phyloP scores from a whole-genome alignment of 2,797 vertebrate species.

The Alexandromys oeconomus region DNA sequence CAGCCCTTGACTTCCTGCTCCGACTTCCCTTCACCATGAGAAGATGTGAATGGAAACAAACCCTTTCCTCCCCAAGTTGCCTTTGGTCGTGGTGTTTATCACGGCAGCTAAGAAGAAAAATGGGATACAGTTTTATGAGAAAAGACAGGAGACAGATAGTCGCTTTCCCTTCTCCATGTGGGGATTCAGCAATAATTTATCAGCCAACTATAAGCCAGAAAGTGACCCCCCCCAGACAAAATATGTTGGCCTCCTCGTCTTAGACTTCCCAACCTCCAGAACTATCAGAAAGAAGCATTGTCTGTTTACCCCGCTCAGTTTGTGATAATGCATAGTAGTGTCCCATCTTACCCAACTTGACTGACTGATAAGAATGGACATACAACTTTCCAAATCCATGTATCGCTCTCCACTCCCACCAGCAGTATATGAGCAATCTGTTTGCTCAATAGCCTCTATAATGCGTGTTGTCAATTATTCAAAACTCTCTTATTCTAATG shows the following conservation, averaged over 20 bases:
- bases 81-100: background rate
- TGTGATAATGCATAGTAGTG: fast-evolving
- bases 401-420: background rate
- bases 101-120: background rate
- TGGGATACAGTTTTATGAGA: background rate
- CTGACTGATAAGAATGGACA: background rate
- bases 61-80: background rate
- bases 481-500: background rate
- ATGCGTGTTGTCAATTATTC: background rate
- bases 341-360: background rate
- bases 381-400: background rate
- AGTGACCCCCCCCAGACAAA: background rate
- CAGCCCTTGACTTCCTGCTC: background rate
- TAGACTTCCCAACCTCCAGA: background rate
- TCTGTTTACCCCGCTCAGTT: background rate
- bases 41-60: background rate
- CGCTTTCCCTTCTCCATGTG: fast-evolving
- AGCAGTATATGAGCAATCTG: fast-evolving
- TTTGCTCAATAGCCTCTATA: background rate
- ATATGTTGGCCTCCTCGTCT: background rate
- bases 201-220: background rate
- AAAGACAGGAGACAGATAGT: fast-evolving
- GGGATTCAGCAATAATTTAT: background rate
- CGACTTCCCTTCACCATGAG: background rate
- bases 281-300: background rate